Conservation (phyloP, 2,888 invertebrate genomes). For the Diploptera punctata region DNA sequence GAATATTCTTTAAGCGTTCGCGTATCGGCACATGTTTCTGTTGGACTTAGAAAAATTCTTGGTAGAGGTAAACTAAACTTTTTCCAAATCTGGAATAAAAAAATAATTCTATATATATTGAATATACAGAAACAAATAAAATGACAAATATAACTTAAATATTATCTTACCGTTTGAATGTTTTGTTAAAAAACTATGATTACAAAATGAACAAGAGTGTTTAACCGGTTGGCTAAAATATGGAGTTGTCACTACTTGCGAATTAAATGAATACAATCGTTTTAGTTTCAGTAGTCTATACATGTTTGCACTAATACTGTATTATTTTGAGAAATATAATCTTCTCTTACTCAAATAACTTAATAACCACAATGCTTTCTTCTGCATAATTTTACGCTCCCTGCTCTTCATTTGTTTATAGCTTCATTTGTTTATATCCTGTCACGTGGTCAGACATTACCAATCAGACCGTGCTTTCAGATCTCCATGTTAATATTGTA, state of each 20-base stretch:
- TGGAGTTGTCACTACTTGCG: constrained; percentile 47
- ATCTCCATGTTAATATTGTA: constrained; percentile 37
- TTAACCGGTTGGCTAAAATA: constrained; percentile 31
- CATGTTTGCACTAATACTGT: constrained; percentile 45
- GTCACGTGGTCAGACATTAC: constrained; percentile 35
- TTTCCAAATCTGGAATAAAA: no score
- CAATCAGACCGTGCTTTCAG: constrained; percentile 26
- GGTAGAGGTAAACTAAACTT: no score
- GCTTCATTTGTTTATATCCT: constrained; percentile 19
- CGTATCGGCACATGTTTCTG: no score
- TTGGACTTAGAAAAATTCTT: no score
- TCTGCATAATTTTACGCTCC: constrained; percentile 44
- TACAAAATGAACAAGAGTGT: constrained; percentile 51
- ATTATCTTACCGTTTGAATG: background rate
- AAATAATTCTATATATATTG: background rate
- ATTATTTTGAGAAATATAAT: background rate
- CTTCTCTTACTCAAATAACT: background rate
- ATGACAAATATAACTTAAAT: background rate
- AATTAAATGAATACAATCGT: constrained; percentile 46
- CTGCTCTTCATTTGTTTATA: constrained; percentile 44
- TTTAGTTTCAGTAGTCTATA: constrained; percentile 50
- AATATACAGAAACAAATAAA: background rate
- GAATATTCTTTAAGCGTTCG: no score
- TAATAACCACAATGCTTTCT: background rate
- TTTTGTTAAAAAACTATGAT: constrained; percentile 44